Percentiles rank a stretch among this genome's conserved stretches.
These are phyloP conservation scores for Porites cylindrica DNA, from an alignment of 92 coral and sea anemone species.

Conservation along the genomic window DNA sequence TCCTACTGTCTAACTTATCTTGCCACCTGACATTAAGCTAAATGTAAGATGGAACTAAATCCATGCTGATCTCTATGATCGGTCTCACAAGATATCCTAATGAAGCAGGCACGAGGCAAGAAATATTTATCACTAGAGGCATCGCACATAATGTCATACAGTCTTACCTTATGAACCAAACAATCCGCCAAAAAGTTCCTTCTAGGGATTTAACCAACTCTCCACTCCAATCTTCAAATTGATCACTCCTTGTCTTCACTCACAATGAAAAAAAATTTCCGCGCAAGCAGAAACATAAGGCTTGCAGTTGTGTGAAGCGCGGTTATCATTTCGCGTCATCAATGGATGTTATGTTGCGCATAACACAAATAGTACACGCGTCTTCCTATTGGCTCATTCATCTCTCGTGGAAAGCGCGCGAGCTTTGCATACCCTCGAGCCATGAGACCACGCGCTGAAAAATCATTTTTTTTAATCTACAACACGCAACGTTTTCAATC, in stretches of 20 bases:
- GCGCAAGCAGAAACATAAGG: background rate
- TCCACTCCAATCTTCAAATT: background rate
- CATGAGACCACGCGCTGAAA: background rate
- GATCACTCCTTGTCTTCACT: background rate
- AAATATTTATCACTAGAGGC: background rate
- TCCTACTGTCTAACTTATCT: no score
- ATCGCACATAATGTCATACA: background rate
- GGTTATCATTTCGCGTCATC: constrained; percentile 16
- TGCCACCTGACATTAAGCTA: constrained; percentile 28
- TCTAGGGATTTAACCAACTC: background rate
- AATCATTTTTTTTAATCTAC: no score
- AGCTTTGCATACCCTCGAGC: background rate
- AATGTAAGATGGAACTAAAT: constrained; percentile 46
- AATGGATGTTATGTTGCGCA: constrained; percentile 1
- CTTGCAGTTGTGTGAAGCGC: background rate
- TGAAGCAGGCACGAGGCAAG: constrained; percentile 37
- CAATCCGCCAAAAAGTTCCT: background rate
- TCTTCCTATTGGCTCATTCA: constrained; percentile 9
- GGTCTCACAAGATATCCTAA: constrained; percentile 34
- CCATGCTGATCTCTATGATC: constrained; percentile 33
- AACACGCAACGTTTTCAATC: background rate
- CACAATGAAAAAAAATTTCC: background rate
- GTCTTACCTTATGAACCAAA: background rate
- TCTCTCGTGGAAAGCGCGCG: background rate
- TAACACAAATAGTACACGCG: background rate